These are phyloP conservation scores for Strongylocentrotus purpuratus DNA, from an alignment of 35 echinoderm and acorn worm genomes.

Conservation along the genomic window DNA sequence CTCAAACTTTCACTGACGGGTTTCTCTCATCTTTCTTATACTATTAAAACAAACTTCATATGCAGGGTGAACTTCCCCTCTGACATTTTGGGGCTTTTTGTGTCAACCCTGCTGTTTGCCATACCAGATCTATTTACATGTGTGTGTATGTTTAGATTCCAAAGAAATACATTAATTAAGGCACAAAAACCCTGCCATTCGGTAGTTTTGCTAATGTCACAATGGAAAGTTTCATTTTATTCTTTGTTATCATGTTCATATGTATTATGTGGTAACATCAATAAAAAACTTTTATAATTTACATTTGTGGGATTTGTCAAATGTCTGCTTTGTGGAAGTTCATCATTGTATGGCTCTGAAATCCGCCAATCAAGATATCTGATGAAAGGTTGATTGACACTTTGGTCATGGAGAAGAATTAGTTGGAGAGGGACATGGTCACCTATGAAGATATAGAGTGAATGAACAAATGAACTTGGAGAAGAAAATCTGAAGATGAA, in stretches of 20 bases:
- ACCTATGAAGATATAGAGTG: no score
- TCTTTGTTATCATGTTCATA: conserved; percentile 17
- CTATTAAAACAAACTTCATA: not conserved
- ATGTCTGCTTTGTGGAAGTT: not conserved
- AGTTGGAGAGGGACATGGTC: no score
- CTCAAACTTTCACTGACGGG: no score
- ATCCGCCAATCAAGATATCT: no score
- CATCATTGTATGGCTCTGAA: not conserved
- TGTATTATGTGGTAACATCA: not conserved
- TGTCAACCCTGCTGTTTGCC: no score
- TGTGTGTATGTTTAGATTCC: not conserved
- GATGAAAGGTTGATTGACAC: no score
- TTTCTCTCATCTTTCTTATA: no score
- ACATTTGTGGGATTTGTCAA: not conserved
- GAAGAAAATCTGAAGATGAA: no score
- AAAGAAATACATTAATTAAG: not conserved
- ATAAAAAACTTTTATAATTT: not conserved
- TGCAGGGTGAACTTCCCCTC: not conserved
- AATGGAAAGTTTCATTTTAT: not conserved
- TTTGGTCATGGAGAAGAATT: no score
- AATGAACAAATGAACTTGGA: no score
- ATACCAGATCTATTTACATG: not conserved
- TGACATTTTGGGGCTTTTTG: not conserved
- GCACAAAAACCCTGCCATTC: not conserved
- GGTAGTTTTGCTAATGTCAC: not conserved